Conservation (phyloP, 2,797 vertebrate species). For the Sebastes vulpes region DNA sequence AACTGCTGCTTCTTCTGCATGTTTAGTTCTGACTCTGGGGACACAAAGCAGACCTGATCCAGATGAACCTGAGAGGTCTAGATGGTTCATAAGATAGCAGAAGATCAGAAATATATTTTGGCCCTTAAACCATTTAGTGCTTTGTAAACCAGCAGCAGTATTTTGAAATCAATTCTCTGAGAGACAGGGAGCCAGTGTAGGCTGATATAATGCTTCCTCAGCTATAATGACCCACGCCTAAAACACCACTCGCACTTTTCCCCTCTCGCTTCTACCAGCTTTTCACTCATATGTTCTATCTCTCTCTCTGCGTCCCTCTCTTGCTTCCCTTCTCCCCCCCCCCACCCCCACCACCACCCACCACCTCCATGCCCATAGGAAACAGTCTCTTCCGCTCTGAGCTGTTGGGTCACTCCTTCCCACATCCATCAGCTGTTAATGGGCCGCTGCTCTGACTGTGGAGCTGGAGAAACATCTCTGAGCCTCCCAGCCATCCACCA, state of each 20-base stretch:
- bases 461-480: constrained; percentile 48
- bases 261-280: constrained; percentile 51
- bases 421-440: constrained; percentile 87
- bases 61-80: too few relatives aligned
- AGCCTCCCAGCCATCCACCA: constrained; percentile 14
- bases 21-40: too few relatives aligned
- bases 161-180: too few relatives aligned
- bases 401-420: constrained; percentile 77
- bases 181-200: too few relatives aligned
- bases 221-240: constrained; percentile 79
- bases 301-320: constrained; percentile 26
- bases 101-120: too few relatives aligned
- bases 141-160: too few relatives aligned
- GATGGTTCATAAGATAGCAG: too few relatives aligned
- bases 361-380: constrained; percentile 72
- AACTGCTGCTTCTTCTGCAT: too few relatives aligned
- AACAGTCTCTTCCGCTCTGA: constrained; percentile 79
- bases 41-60: too few relatives aligned
- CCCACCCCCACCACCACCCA: background rate
- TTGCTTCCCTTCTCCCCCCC: constrained; percentile 22
- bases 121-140: too few relatives aligned
- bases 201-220: constrained; percentile 85
- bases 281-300: constrained; percentile 64
- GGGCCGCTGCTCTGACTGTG: constrained; percentile 47
- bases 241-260: constrained; percentile 62